Evolutionary conservation across 2,888 invertebrate genomes (phyloP).

Genomic region (Teinopalpus imperialis): DNA sequence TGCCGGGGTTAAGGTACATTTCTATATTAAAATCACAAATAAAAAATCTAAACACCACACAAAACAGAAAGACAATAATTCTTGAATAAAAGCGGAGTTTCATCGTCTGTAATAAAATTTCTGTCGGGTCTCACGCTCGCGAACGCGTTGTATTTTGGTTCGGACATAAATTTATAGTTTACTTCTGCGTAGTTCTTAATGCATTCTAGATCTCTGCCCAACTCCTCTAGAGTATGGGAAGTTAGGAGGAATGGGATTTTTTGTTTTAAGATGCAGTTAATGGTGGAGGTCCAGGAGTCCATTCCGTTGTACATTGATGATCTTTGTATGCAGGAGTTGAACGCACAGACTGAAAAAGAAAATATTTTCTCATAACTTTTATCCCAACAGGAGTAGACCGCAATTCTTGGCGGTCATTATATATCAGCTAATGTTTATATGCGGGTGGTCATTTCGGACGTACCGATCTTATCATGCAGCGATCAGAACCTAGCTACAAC

Average conservation of each 20-base stretch:
- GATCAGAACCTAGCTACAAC: no score
- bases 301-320: constrained; percentile 82
- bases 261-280: constrained; percentile 78
- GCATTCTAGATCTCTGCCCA: constrained; percentile 82
- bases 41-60: constrained; percentile 50
- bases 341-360: constrained; percentile 83
- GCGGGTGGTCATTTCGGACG: no score
- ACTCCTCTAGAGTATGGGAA: constrained; percentile 85
- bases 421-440: no score
- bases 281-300: constrained; percentile 86
- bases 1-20: no score
- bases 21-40: no score
- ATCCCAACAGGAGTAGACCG: no score
- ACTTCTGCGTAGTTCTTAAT: constrained; percentile 72
- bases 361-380: no score
- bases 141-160: constrained; percentile 84
- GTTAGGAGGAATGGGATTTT: constrained; percentile 84
- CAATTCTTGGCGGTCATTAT: no score
- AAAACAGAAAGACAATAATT: constrained; percentile 85
- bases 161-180: constrained; percentile 72
- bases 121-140: constrained; percentile 87
- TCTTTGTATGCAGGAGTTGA: constrained; percentile 88
- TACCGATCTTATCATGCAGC: no score
- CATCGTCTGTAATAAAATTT: constrained; percentile 88
- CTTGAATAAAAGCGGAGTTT: constrained; percentile 86